phyloP scores from a whole-genome alignment of 2,797 vertebrate genomes.

The Mormyrus proboscirostris region DNA sequence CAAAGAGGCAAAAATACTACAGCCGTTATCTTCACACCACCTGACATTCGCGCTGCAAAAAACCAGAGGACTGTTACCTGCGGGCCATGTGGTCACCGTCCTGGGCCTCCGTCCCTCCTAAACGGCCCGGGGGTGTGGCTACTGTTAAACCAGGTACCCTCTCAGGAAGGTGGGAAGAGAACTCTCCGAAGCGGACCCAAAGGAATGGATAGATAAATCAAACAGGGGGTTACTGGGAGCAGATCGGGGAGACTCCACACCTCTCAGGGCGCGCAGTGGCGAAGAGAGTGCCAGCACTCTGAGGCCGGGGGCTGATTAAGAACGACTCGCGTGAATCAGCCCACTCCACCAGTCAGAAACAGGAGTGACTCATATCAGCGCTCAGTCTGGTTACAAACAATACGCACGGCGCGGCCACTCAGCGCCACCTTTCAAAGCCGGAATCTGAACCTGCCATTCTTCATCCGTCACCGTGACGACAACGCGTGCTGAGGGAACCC shows the following conservation, averaged over 20 bases:
- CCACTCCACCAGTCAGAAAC: slow-evolving; percentile 68
- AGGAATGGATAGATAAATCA: background rate
- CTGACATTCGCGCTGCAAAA: background rate
- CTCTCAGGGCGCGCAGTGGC: slow-evolving; percentile 32
- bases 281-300: slow-evolving; percentile 59
- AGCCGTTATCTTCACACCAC: background rate
- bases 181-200: background rate
- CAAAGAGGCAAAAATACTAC: background rate
- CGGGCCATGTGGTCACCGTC: slow-evolving; percentile 42
- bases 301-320: slow-evolving; percentile 58
- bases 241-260: slow-evolving; percentile 31
- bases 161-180: slow-evolving; percentile 14
- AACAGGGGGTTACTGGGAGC: background rate
- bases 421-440: slow-evolving; percentile 21
- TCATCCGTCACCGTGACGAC: background rate
- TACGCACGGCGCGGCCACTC: slow-evolving; percentile 40
- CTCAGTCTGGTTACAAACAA: slow-evolving; percentile 67
- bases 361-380: slow-evolving; percentile 64
- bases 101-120: slow-evolving; percentile 29
- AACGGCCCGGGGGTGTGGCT: background rate
- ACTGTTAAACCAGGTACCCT: slow-evolving; percentile 15
- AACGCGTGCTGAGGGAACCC: background rate
- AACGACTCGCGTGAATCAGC: slow-evolving; percentile 73
- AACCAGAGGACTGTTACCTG: slow-evolving; percentile 52
- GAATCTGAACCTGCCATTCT: background rate